Evolutionary conservation across 1,140 invertebrate species (phyloP).

Genomic region (Zaprionus davidi): DNA sequence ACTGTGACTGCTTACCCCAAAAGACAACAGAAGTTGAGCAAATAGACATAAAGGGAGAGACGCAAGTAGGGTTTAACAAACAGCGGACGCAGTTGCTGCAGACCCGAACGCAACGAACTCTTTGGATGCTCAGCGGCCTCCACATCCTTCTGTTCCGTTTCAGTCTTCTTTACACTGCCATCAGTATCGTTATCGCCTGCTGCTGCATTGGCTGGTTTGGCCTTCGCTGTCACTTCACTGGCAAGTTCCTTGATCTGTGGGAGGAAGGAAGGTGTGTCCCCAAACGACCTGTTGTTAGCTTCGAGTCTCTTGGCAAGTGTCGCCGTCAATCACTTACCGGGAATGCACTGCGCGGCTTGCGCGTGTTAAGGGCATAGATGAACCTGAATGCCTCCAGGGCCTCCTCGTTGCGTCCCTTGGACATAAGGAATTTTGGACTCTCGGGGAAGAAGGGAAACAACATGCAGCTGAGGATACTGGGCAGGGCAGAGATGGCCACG

Average conservation of each 20-base stretch:
- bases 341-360: conserved; percentile 86
- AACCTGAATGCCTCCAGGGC: conserved; percentile 84
- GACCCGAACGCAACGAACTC: conserved; percentile 43
- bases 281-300: neutral
- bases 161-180: neutral
- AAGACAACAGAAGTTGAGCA: conserved; percentile 74
- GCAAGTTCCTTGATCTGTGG: conserved; percentile 63
- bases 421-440: conserved; percentile 93
- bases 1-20: conserved; percentile 54
- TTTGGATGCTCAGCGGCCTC: conserved; percentile 14
- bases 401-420: conserved; percentile 88
- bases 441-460: conserved; percentile 90
- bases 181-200: neutral
- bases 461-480: conserved; percentile 87
- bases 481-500: conserved; percentile 87
- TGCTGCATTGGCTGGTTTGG: conserved; percentile 2
- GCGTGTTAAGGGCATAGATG: conserved; percentile 86
- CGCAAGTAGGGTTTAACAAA: conserved; percentile 68
- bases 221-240: conserved; percentile 56
- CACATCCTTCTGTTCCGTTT: conserved; percentile 8
- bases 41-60: conserved; percentile 68
- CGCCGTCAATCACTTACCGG: conserved; percentile 86
- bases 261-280: neutral
- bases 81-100: conserved; percentile 62
- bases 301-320: neutral